Percentiles rank a stretch among this genome's conserved stretches.
Evolutionary conservation across 2,888 invertebrate genomes (phyloP).

Genomic region (Spisula subtruncata): DNA sequence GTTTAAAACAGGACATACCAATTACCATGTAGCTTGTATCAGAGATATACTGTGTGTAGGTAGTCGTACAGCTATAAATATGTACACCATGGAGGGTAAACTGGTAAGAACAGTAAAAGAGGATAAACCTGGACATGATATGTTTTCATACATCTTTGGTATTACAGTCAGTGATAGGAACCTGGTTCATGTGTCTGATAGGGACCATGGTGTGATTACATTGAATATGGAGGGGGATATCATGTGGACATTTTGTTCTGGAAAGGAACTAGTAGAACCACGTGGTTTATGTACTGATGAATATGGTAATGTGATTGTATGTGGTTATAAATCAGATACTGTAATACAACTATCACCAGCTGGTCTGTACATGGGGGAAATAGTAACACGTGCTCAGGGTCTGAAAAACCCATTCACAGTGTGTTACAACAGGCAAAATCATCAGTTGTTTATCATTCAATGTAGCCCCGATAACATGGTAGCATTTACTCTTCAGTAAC

Average conservation of each 20-base stretch:
- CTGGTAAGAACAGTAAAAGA: background rate
- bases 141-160: background rate
- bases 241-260: conserved; percentile 6
- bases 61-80: background rate
- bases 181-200: background rate
- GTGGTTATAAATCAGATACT: background rate
- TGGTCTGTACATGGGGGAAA: conserved; percentile 5
- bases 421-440: background rate
- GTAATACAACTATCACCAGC: background rate
- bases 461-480: background rate
- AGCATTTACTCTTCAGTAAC: background rate
- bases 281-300: conserved; percentile 19
- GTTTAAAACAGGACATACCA: background rate
- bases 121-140: background rate
- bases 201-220: background rate
- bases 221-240: conserved; percentile 1
- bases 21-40: background rate
- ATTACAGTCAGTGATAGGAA: conserved; percentile 6
- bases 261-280: background rate
- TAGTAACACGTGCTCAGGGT: background rate
- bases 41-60: background rate
- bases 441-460: background rate
- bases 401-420: background rate
- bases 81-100: background rate
- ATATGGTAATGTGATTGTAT: conserved; percentile 17